phyloP scores from a whole-genome alignment of 2,113 vertebrate species.

The Conger conger region DNA sequence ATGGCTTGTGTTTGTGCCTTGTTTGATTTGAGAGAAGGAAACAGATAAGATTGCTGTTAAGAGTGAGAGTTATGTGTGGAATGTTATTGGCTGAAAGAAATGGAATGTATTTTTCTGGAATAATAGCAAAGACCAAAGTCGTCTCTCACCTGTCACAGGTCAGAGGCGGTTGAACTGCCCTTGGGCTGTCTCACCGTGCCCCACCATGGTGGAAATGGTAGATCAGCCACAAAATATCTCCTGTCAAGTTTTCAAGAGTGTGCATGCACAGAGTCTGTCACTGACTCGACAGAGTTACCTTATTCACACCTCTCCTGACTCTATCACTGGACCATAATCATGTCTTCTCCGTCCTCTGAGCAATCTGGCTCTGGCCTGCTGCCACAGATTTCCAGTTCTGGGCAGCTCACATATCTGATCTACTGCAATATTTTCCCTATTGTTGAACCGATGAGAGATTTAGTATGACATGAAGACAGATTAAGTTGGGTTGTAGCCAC shows the following conservation, averaged over 20 bases:
- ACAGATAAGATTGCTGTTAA: not conserved
- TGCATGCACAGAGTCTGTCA: not conserved
- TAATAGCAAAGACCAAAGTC: not conserved
- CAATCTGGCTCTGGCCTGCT: not conserved
- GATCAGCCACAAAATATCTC: not conserved
- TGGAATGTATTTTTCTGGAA: conserved; percentile 27
- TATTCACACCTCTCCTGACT: not conserved
- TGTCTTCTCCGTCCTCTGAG: not conserved
- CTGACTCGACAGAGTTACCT: not conserved
- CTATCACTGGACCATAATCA: not conserved
- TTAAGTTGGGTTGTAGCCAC: not conserved
- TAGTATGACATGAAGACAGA: not conserved
- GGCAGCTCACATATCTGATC: not conserved
- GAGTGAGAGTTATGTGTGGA: conserved; percentile 26
- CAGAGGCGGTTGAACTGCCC: not conserved
- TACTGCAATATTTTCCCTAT: not conserved
- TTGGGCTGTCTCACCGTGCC: not conserved
- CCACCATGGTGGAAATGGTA: not conserved
- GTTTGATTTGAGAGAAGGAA: not conserved
- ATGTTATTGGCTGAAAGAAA: conserved; percentile 16
- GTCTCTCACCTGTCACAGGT: conserved; percentile 3
- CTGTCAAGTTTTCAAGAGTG: not conserved
- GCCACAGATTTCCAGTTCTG: conserved; percentile 17
- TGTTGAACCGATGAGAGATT: conserved; percentile 4
- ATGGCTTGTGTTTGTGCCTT: not conserved